phyloP scores from a whole-genome alignment of 1,140 invertebrate species.

The Atta cephalotes region DNA sequence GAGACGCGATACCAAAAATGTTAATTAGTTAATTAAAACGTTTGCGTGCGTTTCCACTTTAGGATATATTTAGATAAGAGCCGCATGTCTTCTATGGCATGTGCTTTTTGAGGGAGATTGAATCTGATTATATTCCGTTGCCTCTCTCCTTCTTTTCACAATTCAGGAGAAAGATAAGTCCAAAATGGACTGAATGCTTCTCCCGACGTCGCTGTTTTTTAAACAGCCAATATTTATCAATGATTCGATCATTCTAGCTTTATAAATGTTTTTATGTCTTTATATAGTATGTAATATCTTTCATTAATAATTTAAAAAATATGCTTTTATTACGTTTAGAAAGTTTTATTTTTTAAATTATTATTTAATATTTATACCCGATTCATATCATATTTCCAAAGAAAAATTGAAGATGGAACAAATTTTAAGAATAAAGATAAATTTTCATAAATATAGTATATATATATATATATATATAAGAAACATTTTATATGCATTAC shows the following conservation, averaged over 20 bases:
- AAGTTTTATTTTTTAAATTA: neutral
- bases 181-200: constrained; percentile 53
- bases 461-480: neutral
- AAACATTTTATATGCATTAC: neutral
- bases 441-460: neutral
- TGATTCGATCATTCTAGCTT: constrained; percentile 25
- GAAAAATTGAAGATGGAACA: neutral
- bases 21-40: constrained; percentile 77
- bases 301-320: too few relatives aligned
- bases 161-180: constrained; percentile 62
- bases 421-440: neutral
- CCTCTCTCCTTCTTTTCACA: neutral
- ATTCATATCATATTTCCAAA: neutral
- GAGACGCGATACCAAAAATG: constrained; percentile 51
- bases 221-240: neutral
- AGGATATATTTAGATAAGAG: constrained; percentile 75
- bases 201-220: constrained; percentile 30
- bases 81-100: constrained; percentile 49
- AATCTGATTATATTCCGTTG: constrained; percentile 55
- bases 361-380: neutral
- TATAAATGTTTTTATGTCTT: neutral
- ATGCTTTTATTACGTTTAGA: neutral
- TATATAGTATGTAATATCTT: neutral
- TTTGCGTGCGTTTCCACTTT: constrained; percentile 67
- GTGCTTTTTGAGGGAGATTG: constrained; percentile 53